A percentile compares a stretch with the other conserved stretches of the same genome.
These are phyloP conservation scores for Caenorhabditis sp. DNA, from an alignment of 2,888 invertebrate species.

Conservation along the genomic window DNA sequence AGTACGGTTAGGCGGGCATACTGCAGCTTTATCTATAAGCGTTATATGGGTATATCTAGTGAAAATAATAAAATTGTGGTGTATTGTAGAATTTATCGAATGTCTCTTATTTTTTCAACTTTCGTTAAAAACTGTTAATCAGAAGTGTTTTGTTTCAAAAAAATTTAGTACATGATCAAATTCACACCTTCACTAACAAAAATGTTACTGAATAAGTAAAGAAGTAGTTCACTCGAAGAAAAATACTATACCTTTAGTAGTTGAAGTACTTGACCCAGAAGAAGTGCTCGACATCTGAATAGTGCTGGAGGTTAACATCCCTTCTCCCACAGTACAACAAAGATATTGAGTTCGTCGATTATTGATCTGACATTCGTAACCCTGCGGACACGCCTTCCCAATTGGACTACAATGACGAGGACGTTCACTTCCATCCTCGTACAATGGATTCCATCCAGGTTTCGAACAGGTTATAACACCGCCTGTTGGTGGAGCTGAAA, in stretches of 20 bases:
- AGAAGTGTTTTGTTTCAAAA: too few species aligned
- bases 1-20: constrained; percentile 50
- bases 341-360: constrained; percentile 54
- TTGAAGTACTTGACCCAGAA: not conserved
- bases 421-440: constrained; percentile 45
- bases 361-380: constrained; percentile 53
- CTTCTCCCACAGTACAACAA: constrained; percentile 41
- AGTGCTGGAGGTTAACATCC: not conserved
- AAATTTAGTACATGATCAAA: too few species aligned
- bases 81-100: not conserved
- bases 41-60: constrained; percentile 8
- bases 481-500: not conserved
- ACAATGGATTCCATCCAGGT: constrained; percentile 41
- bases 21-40: constrained; percentile 18
- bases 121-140: constrained; percentile 9
- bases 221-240: too few species aligned
- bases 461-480: constrained; percentile 43
- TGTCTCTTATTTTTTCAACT: constrained; percentile 11
- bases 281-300: not conserved
- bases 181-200: too few species aligned
- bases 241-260: not conserved
- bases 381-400: constrained; percentile 39
- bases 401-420: constrained; percentile 49
- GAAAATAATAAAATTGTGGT: too few species aligned
- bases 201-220: too few species aligned